Evolutionary conservation across 2,113 vertebrate species (phyloP), one percentile per base, ranked within the genome.

Genomic region (Apaloderma vittatum): DNA sequence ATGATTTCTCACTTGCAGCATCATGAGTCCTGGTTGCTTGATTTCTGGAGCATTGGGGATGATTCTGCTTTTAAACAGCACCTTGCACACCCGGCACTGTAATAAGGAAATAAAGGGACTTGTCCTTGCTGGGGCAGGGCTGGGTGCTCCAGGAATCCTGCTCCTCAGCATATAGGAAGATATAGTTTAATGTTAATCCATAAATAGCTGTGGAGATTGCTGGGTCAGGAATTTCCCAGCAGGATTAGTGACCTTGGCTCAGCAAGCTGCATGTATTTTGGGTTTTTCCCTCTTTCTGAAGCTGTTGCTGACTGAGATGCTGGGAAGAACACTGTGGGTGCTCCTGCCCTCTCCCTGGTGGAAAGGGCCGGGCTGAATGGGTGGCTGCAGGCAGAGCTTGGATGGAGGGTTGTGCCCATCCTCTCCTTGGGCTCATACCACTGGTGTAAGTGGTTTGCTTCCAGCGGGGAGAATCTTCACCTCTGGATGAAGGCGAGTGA

Each of bases 281-380:
- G 88, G 7, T 82, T 46, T 58, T 8, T 16, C 37, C 27, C 32
- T 67, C 46, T 14, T 67, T 37, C 86, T 0, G 5, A 20, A 49
- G 29, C 0, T 9, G 23, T 1, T 48, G 8, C 0, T 0, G 26
- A 45, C 3, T 1, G 43, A 29, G 62, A 2, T 5, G 61, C 11
- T 37, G 77, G 63, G n/a, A 22, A 12, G 40, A 11, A 8, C 0
- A 3, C 22, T 13, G 52, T 4, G 87, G 57, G 80, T 16, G 49
- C 36, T 59, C 49, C 77, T 10, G 30, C 55, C 43, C 36, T 7
- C 18, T 43, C 49, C 55, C 26, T 1, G 4, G 22, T 29, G 49
- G 40, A 77, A 65, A 68, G 49, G 36, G 32, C 21, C 0, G 0
- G 55, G 20, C 18, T 43, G 73, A 54, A 13, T 24, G 49, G 45